A percentile compares a stretch with the other conserved stretches of the same genome.
Evolutionary conservation across 2,797 vertebrate genomes (phyloP).

Genomic region (Rhinella marina): DNA sequence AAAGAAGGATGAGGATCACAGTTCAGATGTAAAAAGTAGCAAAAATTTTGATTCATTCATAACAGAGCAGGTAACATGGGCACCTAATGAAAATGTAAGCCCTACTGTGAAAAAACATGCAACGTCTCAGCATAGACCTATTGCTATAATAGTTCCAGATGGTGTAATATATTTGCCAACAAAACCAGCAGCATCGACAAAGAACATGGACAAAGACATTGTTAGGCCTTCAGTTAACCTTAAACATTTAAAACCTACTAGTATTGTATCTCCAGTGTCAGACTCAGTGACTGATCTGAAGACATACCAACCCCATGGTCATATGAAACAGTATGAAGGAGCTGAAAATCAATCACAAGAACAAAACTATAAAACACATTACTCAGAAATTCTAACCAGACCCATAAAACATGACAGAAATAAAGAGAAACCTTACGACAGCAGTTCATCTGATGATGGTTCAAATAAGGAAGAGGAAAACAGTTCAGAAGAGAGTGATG

Average conservation of each 20-base stretch:
- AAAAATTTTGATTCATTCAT: neutral
- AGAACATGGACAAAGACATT: no score
- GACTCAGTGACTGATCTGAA: neutral
- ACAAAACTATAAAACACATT: neutral
- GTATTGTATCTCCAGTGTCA: neutral
- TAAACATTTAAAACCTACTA: conserved; percentile 13
- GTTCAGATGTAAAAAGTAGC: neutral
- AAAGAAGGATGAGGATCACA: neutral
- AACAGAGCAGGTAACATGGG: neutral
- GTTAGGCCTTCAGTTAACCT: neutral
- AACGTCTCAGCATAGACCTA: conserved; percentile 12
- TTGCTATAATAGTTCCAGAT: neutral
- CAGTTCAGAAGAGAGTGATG: neutral
- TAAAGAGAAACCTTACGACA: conserved; percentile 63
- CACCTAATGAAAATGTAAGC: no score
- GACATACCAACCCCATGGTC: neutral
- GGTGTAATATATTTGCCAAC: neutral
- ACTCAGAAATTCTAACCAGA: neutral
- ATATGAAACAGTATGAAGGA: neutral
- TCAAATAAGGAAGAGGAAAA: neutral
- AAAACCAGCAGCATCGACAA: neutral
- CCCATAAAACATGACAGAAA: neutral
- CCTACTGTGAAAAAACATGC: conserved; percentile 7
- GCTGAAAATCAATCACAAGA: neutral
- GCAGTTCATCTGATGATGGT: fast-evolving